phyloP scores from a whole-genome alignment of 2,888 invertebrate species.

The Sarcophaga caerulescens region DNA sequence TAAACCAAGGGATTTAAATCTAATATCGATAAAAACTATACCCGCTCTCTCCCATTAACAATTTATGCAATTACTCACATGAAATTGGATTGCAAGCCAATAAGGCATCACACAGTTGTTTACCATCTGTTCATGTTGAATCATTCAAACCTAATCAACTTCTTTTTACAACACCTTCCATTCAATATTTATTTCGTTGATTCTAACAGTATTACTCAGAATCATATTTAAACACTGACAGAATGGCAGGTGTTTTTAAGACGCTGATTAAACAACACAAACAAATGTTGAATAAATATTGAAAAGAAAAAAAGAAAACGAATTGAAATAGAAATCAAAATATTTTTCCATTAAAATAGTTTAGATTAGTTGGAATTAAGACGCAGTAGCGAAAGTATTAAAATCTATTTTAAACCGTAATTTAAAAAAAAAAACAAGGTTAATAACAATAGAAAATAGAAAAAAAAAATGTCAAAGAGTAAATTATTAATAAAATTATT shows the following conservation, averaged over 20 bases:
- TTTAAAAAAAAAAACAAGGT: neutral
- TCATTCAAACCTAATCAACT: no score
- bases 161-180: no score
- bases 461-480: neutral
- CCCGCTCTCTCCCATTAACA: no score
- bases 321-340: neutral
- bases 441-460: neutral
- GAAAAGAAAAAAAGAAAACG: neutral
- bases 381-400: constrained; percentile 8
- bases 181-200: no score
- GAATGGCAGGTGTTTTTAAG: constrained; percentile 40
- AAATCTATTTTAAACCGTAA: neutral
- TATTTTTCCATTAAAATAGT: constrained; percentile 1
- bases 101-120: no score
- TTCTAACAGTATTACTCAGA: neutral
- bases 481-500: neutral
- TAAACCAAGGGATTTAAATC: no score
- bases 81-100: no score
- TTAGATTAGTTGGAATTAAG: constrained; percentile 8
- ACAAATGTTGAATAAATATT: constrained; percentile 5
- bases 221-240: neutral
- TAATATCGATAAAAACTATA: no score
- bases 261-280: constrained; percentile 21
- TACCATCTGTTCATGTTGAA: no score
- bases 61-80: no score